phyloP scores from a whole-genome alignment of 2,113 vertebrate species.

The Lycaon pictus region DNA sequence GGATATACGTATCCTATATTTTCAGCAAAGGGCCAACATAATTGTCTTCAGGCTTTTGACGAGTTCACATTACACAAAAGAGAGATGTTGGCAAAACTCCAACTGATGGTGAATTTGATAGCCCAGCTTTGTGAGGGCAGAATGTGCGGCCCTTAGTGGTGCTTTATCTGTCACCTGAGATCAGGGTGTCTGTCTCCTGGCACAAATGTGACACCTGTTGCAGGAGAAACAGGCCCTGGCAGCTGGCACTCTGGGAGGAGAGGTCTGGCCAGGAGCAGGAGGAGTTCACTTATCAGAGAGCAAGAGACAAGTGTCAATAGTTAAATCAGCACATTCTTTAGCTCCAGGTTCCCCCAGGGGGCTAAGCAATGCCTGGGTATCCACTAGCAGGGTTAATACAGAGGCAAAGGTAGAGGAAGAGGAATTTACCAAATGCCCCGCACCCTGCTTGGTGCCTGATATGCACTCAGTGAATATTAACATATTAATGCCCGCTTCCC shows the following conservation, averaged over 20 bases:
- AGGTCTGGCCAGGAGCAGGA: constrained; percentile 31
- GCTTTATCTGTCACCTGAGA: constrained; percentile 76
- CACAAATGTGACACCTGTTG: constrained; percentile 75
- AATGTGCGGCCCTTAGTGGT: constrained; percentile 42
- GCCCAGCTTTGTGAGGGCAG: constrained; percentile 63
- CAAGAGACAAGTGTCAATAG: constrained; percentile 16
- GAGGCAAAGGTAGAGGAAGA: neutral
- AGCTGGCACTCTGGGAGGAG: constrained; percentile 66
- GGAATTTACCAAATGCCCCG: neutral
- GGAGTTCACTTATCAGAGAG: constrained; percentile 21
- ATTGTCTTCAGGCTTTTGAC: constrained; percentile 44
- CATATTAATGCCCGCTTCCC: too few relatives aligned
- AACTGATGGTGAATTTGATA: constrained; percentile 68
- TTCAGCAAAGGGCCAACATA: neutral
- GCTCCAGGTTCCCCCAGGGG: neutral
- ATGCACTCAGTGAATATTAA: neutral
- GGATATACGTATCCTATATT: neutral
- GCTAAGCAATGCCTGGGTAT: neutral
- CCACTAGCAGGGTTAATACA: neutral
- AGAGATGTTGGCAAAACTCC: neutral
- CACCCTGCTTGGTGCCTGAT: neutral
- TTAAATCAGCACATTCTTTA: constrained; percentile 60
- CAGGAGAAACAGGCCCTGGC: constrained; percentile 59
- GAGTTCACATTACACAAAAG: neutral
- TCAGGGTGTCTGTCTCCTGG: constrained; percentile 66